Evolutionary conservation across 2,113 vertebrate genomes (phyloP).

Genomic region (Zapus hudsonius): DNA sequence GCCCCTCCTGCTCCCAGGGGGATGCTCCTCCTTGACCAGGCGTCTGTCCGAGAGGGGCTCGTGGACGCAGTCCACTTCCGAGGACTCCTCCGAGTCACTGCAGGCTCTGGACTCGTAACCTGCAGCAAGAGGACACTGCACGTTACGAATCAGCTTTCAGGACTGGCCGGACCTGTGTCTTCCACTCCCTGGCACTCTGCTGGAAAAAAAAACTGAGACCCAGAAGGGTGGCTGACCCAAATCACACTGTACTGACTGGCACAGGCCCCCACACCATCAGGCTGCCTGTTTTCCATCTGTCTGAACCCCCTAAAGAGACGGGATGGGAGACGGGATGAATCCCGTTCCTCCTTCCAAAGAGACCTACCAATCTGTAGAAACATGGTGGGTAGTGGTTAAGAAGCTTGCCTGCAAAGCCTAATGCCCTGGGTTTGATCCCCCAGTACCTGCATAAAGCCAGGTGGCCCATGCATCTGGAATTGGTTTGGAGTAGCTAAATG

Average conservation of each 20-base stretch:
- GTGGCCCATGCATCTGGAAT: too few species aligned
- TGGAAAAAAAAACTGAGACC: not conserved
- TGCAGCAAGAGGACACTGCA: slow-evolving; percentile 72
- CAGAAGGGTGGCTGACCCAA: not conserved
- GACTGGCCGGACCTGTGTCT: not conserved
- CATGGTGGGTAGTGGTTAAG: not conserved
- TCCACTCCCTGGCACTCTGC: not conserved
- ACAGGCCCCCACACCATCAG: not conserved
- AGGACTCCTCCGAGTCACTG: slow-evolving; percentile 95
- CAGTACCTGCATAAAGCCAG: too few species aligned
- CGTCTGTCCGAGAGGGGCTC: slow-evolving; percentile 83
- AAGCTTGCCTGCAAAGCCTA: too few species aligned
- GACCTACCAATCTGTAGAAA: not conserved
- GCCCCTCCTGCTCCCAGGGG: not conserved
- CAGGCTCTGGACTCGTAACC: slow-evolving; percentile 94
- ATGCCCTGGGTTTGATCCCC: too few species aligned
- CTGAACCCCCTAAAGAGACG: not conserved
- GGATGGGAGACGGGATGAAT: not conserved
- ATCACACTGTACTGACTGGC: too few species aligned
- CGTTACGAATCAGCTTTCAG: not conserved
- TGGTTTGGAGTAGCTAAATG: too few species aligned
- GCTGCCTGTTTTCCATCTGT: not conserved
- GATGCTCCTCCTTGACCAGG: slow-evolving; percentile 78
- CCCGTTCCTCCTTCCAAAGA: not conserved
- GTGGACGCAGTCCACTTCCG: slow-evolving; percentile 89